Evolutionary conservation across 2,113 vertebrate species (phyloP).

Genomic region (Xenopus tropicalis): DNA sequence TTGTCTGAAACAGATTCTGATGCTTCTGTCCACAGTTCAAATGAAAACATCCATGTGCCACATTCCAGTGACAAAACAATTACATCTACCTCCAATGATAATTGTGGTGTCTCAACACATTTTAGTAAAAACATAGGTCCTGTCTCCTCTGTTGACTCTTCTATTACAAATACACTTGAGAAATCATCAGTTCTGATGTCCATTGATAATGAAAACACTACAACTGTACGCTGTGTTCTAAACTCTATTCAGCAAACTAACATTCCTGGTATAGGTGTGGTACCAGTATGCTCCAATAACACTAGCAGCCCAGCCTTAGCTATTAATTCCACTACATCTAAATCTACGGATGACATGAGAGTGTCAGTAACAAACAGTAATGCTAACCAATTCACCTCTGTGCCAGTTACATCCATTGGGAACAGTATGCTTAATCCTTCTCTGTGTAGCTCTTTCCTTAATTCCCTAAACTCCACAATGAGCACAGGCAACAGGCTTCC

Average conservation of each 20-base stretch:
- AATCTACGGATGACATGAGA: slow-evolving; percentile 59
- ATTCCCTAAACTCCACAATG: slow-evolving; percentile 65
- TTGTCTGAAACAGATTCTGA: slow-evolving; percentile 67
- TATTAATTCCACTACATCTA: slow-evolving; percentile 50
- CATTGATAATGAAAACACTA: slow-evolving; percentile 65
- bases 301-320: slow-evolving; percentile 51
- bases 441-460: slow-evolving; percentile 65
- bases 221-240: slow-evolving; percentile 67
- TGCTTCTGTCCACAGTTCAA: slow-evolving; percentile 62
- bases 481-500: slow-evolving; percentile 62
- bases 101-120: slow-evolving; percentile 69
- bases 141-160: slow-evolving; percentile 68
- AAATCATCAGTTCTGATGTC: slow-evolving; percentile 75
- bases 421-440: slow-evolving; percentile 71
- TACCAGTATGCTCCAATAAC: slow-evolving; percentile 72
- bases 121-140: slow-evolving; percentile 68
- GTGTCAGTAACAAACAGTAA: slow-evolving; percentile 56
- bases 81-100: slow-evolving; percentile 77
- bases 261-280: slow-evolving; percentile 63
- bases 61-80: slow-evolving; percentile 70
- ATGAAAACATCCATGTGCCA: slow-evolving; percentile 64
- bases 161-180: slow-evolving; percentile 70
- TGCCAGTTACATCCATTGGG: slow-evolving; percentile 66
- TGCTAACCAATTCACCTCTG: slow-evolving; percentile 61
- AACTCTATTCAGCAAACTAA: slow-evolving; percentile 69